Conservation (phyloP, 2,888 invertebrate genomes). For the Heliconius ethilla region DNA sequence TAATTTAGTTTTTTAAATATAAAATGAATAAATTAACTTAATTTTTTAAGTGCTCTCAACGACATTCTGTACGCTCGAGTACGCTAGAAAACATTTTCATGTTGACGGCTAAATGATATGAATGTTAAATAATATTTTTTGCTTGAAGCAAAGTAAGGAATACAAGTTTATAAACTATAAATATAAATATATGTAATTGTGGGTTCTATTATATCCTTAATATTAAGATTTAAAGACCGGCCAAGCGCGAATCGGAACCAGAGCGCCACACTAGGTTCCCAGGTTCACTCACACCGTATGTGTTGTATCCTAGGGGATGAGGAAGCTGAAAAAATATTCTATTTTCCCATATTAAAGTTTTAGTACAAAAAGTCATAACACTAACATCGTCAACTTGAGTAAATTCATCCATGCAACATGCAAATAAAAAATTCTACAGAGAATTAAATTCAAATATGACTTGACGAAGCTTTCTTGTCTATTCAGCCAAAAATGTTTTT, state of each 20-base stretch:
- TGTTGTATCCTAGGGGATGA: neutral
- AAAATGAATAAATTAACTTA: constrained; percentile 22
- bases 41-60: constrained; percentile 15
- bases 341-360: neutral
- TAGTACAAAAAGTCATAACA: neutral
- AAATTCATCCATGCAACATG: constrained; percentile 1
- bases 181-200: neutral
- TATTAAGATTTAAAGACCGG: too few relatives aligned
- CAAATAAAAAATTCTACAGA: constrained; percentile 6
- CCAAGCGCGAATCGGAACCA: too few relatives aligned
- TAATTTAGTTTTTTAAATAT: constrained; percentile 3
- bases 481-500: constrained; percentile 15
- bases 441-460: constrained; percentile 4
- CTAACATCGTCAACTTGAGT: neutral
- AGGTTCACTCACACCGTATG: neutral
- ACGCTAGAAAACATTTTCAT: constrained; percentile 22
- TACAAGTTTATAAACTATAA: neutral
- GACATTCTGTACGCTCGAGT: constrained; percentile 16
- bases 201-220: too few relatives aligned
- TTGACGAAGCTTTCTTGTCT: neutral
- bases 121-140: constrained; percentile 22
- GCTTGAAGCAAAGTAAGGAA: neutral
- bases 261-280: neutral
- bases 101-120: constrained; percentile 24
- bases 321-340: neutral